phyloP scores from a whole-genome alignment of 1,140 invertebrate genomes.

The Papilio xuthus region DNA sequence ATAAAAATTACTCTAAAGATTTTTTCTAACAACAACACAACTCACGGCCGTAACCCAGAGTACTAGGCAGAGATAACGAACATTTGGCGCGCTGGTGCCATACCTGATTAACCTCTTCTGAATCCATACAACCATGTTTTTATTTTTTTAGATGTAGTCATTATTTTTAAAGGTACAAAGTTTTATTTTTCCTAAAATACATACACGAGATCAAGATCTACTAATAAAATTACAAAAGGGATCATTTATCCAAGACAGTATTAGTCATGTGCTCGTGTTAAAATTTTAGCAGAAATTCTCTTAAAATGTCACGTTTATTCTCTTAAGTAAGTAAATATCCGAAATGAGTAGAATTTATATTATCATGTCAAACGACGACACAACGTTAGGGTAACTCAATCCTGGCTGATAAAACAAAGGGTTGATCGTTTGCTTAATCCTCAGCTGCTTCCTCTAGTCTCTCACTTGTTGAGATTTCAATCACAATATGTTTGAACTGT shows the following conservation, averaged over 20 bases:
- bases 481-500: slow-evolving; percentile 14
- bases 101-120: not conserved
- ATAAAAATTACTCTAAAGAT: not conserved
- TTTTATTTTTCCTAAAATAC: too few species aligned
- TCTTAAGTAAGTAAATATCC: slow-evolving; percentile 26
- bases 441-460: slow-evolving; percentile 29
- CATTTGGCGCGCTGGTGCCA: too few species aligned
- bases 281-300: not conserved
- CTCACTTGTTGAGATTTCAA: slow-evolving; percentile 12
- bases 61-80: too few species aligned
- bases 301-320: not conserved
- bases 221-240: not conserved
- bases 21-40: not conserved
- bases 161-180: too few species aligned
- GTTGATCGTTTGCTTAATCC: slow-evolving; percentile 39
- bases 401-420: slow-evolving; percentile 37
- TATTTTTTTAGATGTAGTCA: too few species aligned
- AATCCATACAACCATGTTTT: not conserved
- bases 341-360: slow-evolving; percentile 28
- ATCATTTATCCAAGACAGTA: not conserved
- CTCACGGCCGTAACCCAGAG: too few species aligned
- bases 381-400: slow-evolving; percentile 33
- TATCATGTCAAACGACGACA: slow-evolving; percentile 29
- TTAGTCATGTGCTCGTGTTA: not conserved
- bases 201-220: not conserved